These are phyloP conservation scores for Teleopsis dalmanni DNA, from an alignment of 1,140 invertebrate genomes.

Conservation along the genomic window DNA sequence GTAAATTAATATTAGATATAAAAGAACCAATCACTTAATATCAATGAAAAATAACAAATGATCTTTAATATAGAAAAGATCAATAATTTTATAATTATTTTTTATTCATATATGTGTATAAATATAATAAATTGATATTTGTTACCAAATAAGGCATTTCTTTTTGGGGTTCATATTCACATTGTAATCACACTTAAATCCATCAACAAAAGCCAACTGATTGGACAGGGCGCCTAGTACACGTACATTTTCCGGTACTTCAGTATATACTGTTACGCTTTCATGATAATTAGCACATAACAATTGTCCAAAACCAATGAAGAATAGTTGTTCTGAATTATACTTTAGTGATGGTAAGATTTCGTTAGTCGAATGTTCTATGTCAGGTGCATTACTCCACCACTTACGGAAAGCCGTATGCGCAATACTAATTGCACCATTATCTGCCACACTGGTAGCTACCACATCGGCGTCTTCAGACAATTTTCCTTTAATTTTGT, in stretches of 20 bases:
- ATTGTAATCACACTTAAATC: conserved; percentile 59
- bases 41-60: no score
- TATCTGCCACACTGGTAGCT: conserved; percentile 63
- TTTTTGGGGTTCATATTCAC: conserved; percentile 52
- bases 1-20: no score
- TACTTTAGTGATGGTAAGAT: conserved; percentile 71
- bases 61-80: no score
- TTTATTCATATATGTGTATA: background rate
- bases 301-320: conserved; percentile 79
- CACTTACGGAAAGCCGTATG: conserved; percentile 68
- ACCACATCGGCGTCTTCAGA: conserved; percentile 56
- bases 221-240: conserved; percentile 79
- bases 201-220: conserved; percentile 67
- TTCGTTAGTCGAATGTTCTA: conserved; percentile 43
- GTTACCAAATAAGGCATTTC: conserved; percentile 9
- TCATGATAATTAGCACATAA: conserved; percentile 37
- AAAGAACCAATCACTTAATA: no score
- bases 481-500: conserved; percentile 47
- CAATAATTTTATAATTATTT: background rate
- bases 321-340: conserved; percentile 81
- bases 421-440: conserved; percentile 84
- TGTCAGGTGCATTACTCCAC: conserved; percentile 49
- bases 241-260: conserved; percentile 59
- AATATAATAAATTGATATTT: background rate
- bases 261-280: conserved; percentile 20